Percentiles rank a stretch among this genome's conserved stretches.
Evolutionary conservation across 2,888 invertebrate genomes (phyloP).

Genomic region (Lacanobia wlatinum): DNA sequence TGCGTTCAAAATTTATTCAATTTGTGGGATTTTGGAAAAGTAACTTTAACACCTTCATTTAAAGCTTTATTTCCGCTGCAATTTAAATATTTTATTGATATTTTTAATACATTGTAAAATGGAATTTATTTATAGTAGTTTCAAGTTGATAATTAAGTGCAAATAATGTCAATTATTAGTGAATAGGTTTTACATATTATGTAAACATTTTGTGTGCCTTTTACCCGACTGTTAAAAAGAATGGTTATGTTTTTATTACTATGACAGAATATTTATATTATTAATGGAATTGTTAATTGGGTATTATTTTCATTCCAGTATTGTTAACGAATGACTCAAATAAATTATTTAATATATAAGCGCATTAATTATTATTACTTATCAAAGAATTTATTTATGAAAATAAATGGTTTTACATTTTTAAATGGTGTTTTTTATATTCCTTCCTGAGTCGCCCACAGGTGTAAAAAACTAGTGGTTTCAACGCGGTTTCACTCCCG

Average conservation of each 20-base stretch:
- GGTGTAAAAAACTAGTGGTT: neutral
- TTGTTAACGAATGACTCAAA: conserved; percentile 38
- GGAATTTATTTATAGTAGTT: neutral
- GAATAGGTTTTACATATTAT: neutral
- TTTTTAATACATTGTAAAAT: neutral
- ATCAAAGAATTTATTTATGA: conserved; percentile 5
- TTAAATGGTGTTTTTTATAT: neutral
- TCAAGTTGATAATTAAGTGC: neutral
- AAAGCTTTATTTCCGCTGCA: neutral
- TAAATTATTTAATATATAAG: conserved; percentile 32
- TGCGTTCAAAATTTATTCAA: neutral
- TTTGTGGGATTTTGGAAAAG: neutral
- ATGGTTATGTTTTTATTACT: neutral
- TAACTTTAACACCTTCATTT: neutral
- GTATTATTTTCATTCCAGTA: conserved; percentile 39
- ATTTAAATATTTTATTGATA: neutral
- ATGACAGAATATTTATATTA: conserved; percentile 8
- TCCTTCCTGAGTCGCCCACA: neutral
- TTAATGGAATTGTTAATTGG: neutral
- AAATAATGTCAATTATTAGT: neutral
- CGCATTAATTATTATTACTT: conserved; percentile 6
- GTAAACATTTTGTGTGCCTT: neutral
- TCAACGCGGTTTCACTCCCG: neutral
- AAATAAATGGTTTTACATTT: conserved; percentile 49
- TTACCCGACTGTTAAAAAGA: neutral